These are phyloP conservation scores for Temnothorax unifasciatus DNA, from an alignment of 2,888 invertebrate species.

Conservation along the genomic window DNA sequence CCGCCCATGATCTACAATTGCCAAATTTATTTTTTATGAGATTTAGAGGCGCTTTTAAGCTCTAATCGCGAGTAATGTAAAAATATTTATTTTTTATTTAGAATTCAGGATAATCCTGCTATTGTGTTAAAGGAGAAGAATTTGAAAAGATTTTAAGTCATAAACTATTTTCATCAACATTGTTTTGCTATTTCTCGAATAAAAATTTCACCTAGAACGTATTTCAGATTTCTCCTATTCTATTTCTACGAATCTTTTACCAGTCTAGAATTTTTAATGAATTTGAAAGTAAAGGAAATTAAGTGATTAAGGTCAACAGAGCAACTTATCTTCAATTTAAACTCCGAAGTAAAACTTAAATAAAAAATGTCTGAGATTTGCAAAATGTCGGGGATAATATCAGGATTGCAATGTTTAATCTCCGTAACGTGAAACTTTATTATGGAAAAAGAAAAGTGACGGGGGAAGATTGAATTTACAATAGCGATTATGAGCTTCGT, in stretches of 20 bases:
- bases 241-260: neutral
- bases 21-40: neutral
- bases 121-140: neutral
- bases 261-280: neutral
- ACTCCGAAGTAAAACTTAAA: slow-evolving; percentile 20
- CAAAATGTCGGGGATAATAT: neutral
- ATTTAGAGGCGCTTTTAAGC: neutral
- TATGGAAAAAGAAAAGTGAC: neutral
- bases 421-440: neutral
- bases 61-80: neutral
- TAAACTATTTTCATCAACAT: neutral
- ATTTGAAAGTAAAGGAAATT: slow-evolving; percentile 17
- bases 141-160: neutral
- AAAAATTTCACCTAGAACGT: neutral
- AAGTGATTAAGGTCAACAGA: slow-evolving; percentile 19
- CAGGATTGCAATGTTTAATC: slow-evolving; percentile 5
- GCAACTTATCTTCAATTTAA: slow-evolving; percentile 3
- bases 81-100: neutral
- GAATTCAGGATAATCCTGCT: neutral
- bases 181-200: neutral
- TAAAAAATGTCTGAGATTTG: neutral
- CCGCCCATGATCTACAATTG: slow-evolving; percentile 95
- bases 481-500: neutral
- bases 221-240: neutral
- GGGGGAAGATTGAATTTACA: neutral